Base-by-base conservation (phyloP, 2,888 invertebrate genomes). In the Trypoxylon attenuatum region DNA sequence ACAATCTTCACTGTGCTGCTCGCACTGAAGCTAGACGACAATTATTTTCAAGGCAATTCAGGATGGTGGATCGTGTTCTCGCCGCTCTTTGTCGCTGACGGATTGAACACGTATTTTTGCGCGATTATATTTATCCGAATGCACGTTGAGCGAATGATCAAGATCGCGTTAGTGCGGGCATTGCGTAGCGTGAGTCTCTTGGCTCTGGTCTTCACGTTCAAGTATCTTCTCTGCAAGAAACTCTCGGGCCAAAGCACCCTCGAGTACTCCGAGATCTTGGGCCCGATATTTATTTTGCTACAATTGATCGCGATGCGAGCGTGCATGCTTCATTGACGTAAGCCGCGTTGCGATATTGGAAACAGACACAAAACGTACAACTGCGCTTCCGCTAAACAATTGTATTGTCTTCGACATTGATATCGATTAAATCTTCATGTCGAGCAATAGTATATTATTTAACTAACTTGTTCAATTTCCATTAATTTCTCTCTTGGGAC, bases 61-160 rank as follows among this genome's bases (percentile, higher is more conserved):
- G 93, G 94, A 64, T 98, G 97, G 96, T 96, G 95, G 93, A 90
- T 92, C 59, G 93, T 97, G 54, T 98, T 98, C 87, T 92, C 94
- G 15, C 98, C 98, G 0, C 88, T 98, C 27, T 98, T 97, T 88
- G 92, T 95, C 33, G 95, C 95, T 75, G 97, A 98, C 89, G 96
- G 95, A 22, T 90, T 97, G 74, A 96, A 96, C 88, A 93, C 95
- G 22, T 99, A 99, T 87, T 98, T 98, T 87, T 96, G 96, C 83
- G 92, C 96, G 51, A 98, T 98, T 79, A 94, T 98, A 59, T 96
- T 96, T 83, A 96, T 99, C 79, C 91, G 99, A 79, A 95, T 96
- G 93, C 93, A 94, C 82, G 89, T 95, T 82, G 94, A 95, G 80
- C 93, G 91, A 73, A 91, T 92, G 75, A 91, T 94, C 59, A 94